Base-by-base conservation (phyloP, 2,888 invertebrate species). In the Biston betularia region DNA sequence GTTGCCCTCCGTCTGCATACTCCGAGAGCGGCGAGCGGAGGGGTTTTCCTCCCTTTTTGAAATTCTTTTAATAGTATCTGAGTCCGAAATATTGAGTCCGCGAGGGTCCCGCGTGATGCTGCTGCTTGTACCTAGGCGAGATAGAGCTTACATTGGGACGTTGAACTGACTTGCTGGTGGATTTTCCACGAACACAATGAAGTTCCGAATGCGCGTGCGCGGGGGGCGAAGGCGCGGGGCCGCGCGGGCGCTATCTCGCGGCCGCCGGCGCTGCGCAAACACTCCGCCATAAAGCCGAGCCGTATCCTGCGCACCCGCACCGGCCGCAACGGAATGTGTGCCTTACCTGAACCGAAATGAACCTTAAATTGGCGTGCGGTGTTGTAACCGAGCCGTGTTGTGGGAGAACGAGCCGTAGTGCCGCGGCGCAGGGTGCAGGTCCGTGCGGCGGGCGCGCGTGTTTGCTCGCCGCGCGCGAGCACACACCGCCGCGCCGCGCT, bases 401-500 rank as follows among this genome's bases (percentile, higher is more conserved):
- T 10, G 44, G 9, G 7, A 68, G 6, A 63, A 24, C 56, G 15
- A 46, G 10, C 49, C 65, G 61, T 65, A 33, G 15, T n/a, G 14
- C 9, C 24, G 40, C 14, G 33, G 10, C 14, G 33, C 34, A 71
- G 50, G 65, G 69, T 49, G 35, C 45, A 52, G 9, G 44, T 68
- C 53, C 9, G 56, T 0, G 54, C 35, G n/a, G 15, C 11, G 10
- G 52, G 38, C 15, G 56, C 45, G n/a, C 40, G 33, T 71, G 59
- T 70, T 67, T 58, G 48, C 62, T 60, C 62, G 44, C 11, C 55
- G 55, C 64, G 44, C 33, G 63, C 53, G 46, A 56, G 67, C 60
- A 70, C 69, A 68, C 69, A 64, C 9, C 59, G 64, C 33, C 58
- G 40, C 35, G 34, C 64, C 64, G 56, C 54, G 65, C 69, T 67